Evolutionary conservation across 2,113 vertebrate genomes (phyloP).

Genomic region (Lanius collurio): DNA sequence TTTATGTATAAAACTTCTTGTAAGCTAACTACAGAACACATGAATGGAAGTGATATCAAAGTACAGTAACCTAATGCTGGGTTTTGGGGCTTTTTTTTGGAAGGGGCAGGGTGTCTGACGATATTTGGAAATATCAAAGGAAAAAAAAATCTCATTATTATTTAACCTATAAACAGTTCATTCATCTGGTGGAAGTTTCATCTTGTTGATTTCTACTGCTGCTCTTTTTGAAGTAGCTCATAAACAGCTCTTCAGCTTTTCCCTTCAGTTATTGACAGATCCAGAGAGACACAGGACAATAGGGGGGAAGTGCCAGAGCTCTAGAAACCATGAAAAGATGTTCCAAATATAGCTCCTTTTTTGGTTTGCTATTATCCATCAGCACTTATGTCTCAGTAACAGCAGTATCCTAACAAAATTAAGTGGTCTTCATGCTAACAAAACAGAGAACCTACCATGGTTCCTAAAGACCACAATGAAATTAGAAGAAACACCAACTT

Average conservation of each 20-base stretch:
- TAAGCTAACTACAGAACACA: background rate
- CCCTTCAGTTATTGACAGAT: background rate
- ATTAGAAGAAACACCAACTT: background rate
- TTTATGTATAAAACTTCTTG: background rate
- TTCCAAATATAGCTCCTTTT: background rate
- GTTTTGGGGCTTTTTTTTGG: no score
- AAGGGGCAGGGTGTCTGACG: background rate
- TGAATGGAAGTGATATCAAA: background rate
- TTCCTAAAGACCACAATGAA: background rate
- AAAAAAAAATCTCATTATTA: background rate
- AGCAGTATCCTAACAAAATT: background rate
- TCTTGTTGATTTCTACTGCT: background rate
- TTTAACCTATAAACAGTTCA: background rate
- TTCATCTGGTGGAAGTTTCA: background rate
- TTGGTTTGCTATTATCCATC: background rate
- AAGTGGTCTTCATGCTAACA: background rate
- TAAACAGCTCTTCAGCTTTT: background rate
- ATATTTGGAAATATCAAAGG: background rate
- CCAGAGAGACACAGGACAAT: background rate
- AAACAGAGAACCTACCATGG: background rate
- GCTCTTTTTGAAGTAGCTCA: background rate
- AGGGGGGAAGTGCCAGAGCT: background rate
- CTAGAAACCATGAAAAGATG: background rate
- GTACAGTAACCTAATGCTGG: background rate
- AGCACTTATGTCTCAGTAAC: background rate